Evolutionary conservation across 1,140 invertebrate genomes (phyloP), one percentile per base, ranked within the genome.

Genomic region (Piezodorus guildinii): DNA sequence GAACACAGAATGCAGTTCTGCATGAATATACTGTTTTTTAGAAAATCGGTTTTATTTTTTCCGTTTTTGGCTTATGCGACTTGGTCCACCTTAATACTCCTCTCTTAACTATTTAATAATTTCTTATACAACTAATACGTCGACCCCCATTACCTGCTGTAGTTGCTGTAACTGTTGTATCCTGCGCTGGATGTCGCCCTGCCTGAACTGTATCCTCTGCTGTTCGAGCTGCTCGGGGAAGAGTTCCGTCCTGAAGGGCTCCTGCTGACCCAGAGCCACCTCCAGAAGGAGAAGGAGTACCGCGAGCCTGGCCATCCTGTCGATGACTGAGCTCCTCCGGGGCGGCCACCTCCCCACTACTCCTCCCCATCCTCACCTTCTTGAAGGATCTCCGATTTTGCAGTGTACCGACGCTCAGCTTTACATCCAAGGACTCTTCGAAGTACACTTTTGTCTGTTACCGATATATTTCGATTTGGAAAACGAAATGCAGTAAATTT

Each of bases 211-310:
- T 1, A 72, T 46, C 27, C 69, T 68, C 58, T 72, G 70, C 54
- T 72, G 71, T 44, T 70, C 60, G n/a, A 71, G 34, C 60, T 72
- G 71, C 58, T 72, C 71, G 12, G 69, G 69, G 46, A 72, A 71
- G n/a, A 72, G 66, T 14, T 56, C 52, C 17, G 17, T 56, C 23
- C 52, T 21, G 21, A 56, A 56, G 23, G 17, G 69, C 66, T 61
- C 62, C 25, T 62, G 66, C 25, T 45, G 59, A 1, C 34, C n/a
- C 34, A 60, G 66, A 16, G 23, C 43, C 10, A 5, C 9, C 23
- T 17, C 30, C 17, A 39, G 27, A 9, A n/a, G 6, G 15, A 63
- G 15, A 2, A 65, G 5, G 17, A 63, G 27, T 30, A 51, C 12
- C 5, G 51, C 16, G 15, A 59, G 0, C 16, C 19, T 30, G 30